Evolutionary conservation across 2,888 invertebrate species (phyloP).

Genomic region (Suillia variegata): DNA sequence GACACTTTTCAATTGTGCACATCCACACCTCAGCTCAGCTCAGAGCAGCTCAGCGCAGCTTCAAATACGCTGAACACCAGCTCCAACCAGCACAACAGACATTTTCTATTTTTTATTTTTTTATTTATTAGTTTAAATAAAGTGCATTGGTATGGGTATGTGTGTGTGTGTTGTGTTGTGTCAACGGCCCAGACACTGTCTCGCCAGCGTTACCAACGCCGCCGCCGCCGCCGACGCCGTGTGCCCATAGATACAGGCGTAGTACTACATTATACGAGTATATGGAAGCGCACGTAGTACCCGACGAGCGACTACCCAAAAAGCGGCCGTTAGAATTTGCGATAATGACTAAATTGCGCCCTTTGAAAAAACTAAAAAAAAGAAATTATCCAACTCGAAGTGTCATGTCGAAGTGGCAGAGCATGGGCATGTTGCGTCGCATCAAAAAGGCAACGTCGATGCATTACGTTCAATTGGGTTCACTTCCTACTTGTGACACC

Average conservation of each 20-base stretch:
- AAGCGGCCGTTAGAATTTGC: slow-evolving; percentile 24
- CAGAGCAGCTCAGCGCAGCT: no score
- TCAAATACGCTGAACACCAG: no score
- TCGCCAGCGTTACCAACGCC: neutral
- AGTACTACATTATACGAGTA: slow-evolving; percentile 20
- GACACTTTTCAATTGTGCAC: slow-evolving; percentile 47
- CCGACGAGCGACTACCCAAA: no score
- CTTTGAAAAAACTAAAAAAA: slow-evolving; percentile 24
- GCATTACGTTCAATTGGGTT: slow-evolving; percentile 49
- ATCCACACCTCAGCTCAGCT: slow-evolving; percentile 32
- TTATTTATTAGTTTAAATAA: slow-evolving; percentile 54
- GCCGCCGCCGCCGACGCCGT: no score
- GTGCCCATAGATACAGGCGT: neutral
- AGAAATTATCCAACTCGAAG: no score
- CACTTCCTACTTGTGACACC: slow-evolving; percentile 56
- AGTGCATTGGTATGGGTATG: slow-evolving; percentile 24
- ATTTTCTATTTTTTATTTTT: no score
- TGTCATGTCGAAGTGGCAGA: neutral
- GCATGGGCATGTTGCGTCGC: neutral
- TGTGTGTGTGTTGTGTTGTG: slow-evolving; percentile 18
- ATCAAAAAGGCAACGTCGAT: neutral
- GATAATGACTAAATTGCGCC: slow-evolving; percentile 15
- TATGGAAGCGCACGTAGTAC: slow-evolving; percentile 27
- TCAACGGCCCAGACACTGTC: slow-evolving; percentile 13
- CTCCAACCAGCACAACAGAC: no score